phyloP scores from a whole-genome alignment of 2,888 invertebrate genomes.

The Automeris io region DNA sequence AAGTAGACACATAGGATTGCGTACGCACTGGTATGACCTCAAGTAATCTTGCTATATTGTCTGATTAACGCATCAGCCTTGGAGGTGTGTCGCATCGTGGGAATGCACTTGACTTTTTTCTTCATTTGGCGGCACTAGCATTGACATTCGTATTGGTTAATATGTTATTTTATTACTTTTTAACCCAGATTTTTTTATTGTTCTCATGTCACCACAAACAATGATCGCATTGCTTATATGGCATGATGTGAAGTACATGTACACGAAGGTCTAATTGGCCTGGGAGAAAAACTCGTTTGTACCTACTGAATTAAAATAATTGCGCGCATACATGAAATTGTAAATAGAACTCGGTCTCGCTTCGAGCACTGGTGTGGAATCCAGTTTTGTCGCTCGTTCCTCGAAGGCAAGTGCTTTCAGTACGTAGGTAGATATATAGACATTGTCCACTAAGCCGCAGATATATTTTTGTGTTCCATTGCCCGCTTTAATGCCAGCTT shows the following conservation, averaged over 20 bases:
- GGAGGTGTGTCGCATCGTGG: conserved; percentile 35
- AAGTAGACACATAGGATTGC: conserved; percentile 39
- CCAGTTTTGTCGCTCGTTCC: conserved; percentile 31
- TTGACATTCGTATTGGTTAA: conserved; percentile 35
- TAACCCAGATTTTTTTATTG: conserved; percentile 22
- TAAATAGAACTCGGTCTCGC: conserved; percentile 2
- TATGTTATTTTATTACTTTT: conserved; percentile 25
- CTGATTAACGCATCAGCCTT: conserved; percentile 43
- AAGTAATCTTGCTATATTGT: conserved; percentile 27
- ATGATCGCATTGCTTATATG: neutral
- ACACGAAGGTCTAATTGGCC: neutral
- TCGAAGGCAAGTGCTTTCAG: conserved; percentile 16
- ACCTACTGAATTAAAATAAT: conserved; percentile 2
- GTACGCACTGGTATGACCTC: conserved; percentile 42
- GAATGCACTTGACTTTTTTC: conserved; percentile 48
- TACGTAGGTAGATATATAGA: neutral
- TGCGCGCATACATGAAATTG: conserved; percentile 1
- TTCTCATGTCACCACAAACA: neutral
- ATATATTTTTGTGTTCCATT: conserved; percentile 11
- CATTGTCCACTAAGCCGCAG: neutral
- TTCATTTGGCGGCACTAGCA: conserved; percentile 27
- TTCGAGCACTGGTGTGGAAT: conserved; percentile 16
- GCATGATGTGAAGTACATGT: neutral
- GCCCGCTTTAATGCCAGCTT: conserved; percentile 11
- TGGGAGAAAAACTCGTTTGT: conserved; percentile 1